These are phyloP conservation scores for Drosophila trichaetosa DNA, from an alignment of 2,888 invertebrate genomes.

Conservation along the genomic window DNA sequence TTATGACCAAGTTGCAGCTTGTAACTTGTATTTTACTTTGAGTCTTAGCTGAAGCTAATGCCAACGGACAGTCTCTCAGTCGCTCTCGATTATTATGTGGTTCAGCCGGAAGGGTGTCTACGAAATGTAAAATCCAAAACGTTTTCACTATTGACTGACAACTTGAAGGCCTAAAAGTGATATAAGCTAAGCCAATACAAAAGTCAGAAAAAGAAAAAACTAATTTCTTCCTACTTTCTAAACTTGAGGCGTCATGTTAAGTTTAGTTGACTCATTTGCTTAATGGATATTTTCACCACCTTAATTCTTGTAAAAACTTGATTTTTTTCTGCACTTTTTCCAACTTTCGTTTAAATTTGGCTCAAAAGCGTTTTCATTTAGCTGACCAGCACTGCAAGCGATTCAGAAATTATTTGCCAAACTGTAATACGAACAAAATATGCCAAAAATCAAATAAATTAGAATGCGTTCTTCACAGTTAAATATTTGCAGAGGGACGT, in stretches of 20 bases:
- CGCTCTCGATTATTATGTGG: slow-evolving; percentile 30
- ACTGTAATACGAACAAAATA: slow-evolving; percentile 68
- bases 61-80: slow-evolving; percentile 32
- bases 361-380: slow-evolving; percentile 50
- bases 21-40: not conserved
- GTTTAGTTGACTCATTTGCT: slow-evolving; percentile 10
- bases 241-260: slow-evolving; percentile 15
- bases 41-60: slow-evolving; percentile 26
- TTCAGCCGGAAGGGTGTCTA: slow-evolving; percentile 53
- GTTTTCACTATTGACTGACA: slow-evolving; percentile 37
- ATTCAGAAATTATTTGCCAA: slow-evolving; percentile 58
- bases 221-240: slow-evolving; percentile 47
- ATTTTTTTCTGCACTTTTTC: slow-evolving; percentile 2
- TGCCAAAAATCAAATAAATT: slow-evolving; percentile 65
- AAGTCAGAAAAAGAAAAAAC: not conserved
- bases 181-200: slow-evolving; percentile 12
- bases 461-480: slow-evolving; percentile 37
- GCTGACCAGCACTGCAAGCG: slow-evolving; percentile 22
- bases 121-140: slow-evolving; percentile 26
- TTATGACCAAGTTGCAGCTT: slow-evolving; percentile 3
- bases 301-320: slow-evolving; percentile 10
- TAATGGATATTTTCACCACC: slow-evolving; percentile 26
- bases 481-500: slow-evolving; percentile 45
- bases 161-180: slow-evolving; percentile 32
- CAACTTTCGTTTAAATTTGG: slow-evolving; percentile 64